These are phyloP conservation scores for Seira sanloemensis DNA, from an alignment of 2,888 invertebrate species.

Conservation along the genomic window DNA sequence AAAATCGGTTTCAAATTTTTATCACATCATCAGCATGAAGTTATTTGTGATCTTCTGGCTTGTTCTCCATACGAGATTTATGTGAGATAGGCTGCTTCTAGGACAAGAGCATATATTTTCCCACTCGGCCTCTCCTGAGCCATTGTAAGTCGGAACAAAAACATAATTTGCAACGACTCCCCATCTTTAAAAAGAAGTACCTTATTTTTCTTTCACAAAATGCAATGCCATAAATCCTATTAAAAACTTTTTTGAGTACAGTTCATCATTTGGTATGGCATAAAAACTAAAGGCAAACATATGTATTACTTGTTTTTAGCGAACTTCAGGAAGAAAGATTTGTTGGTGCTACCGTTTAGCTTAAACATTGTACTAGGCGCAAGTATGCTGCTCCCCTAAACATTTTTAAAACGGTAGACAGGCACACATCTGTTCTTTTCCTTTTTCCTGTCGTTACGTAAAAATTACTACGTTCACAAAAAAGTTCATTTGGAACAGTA, in stretches of 20 bases:
- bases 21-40: neutral
- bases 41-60: neutral
- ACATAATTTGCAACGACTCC: neutral
- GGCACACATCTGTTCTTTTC: conserved; percentile 40
- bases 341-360: conserved; percentile 33
- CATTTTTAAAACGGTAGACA: conserved; percentile 25
- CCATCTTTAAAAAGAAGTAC: neutral
- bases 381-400: conserved; percentile 41
- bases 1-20: too few species aligned
- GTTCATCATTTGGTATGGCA: neutral
- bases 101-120: too few species aligned
- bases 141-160: neutral
- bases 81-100: neutral
- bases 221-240: neutral
- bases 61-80: neutral
- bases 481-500: neutral
- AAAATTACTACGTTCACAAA: neutral
- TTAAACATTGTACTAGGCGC: conserved; percentile 31
- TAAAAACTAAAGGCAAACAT: neutral
- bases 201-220: too few species aligned
- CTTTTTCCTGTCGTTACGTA: neutral
- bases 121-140: too few species aligned
- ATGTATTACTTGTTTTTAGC: neutral
- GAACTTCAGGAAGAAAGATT: too few species aligned
- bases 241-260: neutral